Percentiles rank a stretch among this genome's conserved stretches.
phyloP scores from a whole-genome alignment of 2,888 invertebrate species.

The Drosophila meridionalis region DNA sequence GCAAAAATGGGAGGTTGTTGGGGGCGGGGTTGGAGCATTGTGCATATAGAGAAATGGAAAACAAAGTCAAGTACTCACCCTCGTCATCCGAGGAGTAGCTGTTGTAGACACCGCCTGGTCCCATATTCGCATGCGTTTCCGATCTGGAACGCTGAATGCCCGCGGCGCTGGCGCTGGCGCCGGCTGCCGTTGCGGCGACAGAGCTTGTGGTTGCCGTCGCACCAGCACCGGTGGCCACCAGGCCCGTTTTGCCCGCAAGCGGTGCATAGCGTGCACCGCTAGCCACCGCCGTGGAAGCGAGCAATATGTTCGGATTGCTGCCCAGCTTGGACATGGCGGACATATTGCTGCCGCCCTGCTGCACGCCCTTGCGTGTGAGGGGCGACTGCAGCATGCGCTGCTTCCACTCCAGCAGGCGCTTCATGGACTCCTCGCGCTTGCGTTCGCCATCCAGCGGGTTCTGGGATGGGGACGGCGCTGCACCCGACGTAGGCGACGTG shows the following conservation, averaged over 20 bases:
- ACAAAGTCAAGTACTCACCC: slow-evolving; percentile 88
- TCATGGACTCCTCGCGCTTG: slow-evolving; percentile 96
- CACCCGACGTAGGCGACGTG: slow-evolving; percentile 60
- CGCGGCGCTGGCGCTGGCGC: slow-evolving; percentile 29
- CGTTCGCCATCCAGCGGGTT: slow-evolving; percentile 88
- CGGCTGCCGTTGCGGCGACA: slow-evolving; percentile 4
- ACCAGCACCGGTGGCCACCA: slow-evolving; percentile 26
- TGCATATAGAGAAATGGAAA: slow-evolving; percentile 18
- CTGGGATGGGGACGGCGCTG: slow-evolving; percentile 53
- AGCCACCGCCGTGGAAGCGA: slow-evolving; percentile 78
- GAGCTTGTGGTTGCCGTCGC: slow-evolving; percentile 15
- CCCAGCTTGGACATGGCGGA: slow-evolving; percentile 84
- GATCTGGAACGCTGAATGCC: slow-evolving; percentile 85
- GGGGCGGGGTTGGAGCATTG: slow-evolving; percentile 33
- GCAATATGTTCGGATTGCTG: slow-evolving; percentile 83
- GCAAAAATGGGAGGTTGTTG: slow-evolving; percentile 46
- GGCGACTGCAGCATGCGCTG: slow-evolving; percentile 96
- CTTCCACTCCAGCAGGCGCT: slow-evolving; percentile 95
- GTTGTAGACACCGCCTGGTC: slow-evolving; percentile 87
- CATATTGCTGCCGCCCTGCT: slow-evolving; percentile 86
- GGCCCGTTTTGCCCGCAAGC: slow-evolving; percentile 59
- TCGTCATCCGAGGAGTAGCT: slow-evolving; percentile 96
- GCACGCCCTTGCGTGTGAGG: slow-evolving; percentile 91
- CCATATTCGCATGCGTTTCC: slow-evolving; percentile 86
- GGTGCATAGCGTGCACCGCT: slow-evolving; percentile 77